These are phyloP conservation scores for Eulemur macaco DNA, from an alignment of 2,113 vertebrate species.

Conservation along the genomic window DNA sequence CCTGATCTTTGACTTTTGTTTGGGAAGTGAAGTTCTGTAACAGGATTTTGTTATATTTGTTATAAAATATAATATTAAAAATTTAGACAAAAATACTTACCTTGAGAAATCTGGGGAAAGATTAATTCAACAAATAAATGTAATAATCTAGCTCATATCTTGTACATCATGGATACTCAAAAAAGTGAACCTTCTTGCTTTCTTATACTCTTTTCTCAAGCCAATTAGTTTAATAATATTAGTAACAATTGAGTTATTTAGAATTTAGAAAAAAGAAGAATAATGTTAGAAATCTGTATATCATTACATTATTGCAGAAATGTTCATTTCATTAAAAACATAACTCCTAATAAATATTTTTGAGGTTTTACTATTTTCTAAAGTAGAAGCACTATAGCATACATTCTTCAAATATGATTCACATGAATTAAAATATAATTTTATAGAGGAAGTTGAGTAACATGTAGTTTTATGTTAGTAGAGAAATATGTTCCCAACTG, in stretches of 20 bases:
- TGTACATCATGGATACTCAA: neutral
- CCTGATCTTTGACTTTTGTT: neutral
- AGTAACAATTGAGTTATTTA: neutral
- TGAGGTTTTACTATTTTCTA: neutral
- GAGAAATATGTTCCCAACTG: neutral
- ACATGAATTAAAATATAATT: neutral
- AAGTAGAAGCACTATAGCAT: neutral
- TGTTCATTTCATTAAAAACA: neutral
- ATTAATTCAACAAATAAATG: neutral
- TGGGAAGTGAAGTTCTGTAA: neutral
- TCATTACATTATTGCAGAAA: neutral
- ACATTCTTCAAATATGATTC: slow-evolving; percentile 5
- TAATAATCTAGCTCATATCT: neutral
- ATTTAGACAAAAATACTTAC: neutral
- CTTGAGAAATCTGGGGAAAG: neutral
- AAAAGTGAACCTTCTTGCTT: neutral
- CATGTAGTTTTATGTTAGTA: neutral
- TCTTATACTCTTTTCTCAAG: neutral
- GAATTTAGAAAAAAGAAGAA: neutral
- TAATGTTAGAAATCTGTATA: neutral
- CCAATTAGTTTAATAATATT: neutral
- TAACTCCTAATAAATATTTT: neutral
- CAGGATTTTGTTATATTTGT: neutral
- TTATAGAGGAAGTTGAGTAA: neutral
- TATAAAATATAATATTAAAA: neutral